Evolutionary conservation across 35 echinoderm and acorn worm genomes (phyloP).

Genomic region (Hemicentrotus pulcherrimus): DNA sequence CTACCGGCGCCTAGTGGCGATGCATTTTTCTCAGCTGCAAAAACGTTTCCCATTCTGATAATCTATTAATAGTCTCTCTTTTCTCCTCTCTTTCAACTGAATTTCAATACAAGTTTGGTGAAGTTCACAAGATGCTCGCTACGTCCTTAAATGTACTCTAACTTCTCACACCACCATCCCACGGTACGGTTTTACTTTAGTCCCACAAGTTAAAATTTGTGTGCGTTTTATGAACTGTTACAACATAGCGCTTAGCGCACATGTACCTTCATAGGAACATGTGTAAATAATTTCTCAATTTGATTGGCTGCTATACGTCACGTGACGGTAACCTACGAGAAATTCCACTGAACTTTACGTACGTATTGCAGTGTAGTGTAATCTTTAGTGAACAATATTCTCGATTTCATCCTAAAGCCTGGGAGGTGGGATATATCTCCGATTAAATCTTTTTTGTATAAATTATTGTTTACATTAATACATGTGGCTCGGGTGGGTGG

Average conservation of each 20-base stretch:
- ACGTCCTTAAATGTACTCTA: neutral
- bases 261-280: neutral
- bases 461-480: too few species aligned
- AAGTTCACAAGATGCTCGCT: neutral
- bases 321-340: neutral
- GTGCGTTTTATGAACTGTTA: neutral
- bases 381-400: too few species aligned
- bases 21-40: constrained; percentile 56
- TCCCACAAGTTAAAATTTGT: neutral
- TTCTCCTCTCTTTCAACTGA: neutral
- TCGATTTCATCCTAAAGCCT: too few species aligned
- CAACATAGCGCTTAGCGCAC: neutral
- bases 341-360: too few species aligned
- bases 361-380: too few species aligned
- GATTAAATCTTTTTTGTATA: too few species aligned
- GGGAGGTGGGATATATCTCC: too few species aligned
- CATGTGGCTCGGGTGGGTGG: too few species aligned
- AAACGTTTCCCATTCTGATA: constrained; percentile 59
- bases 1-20: neutral
- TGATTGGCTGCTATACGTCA: neutral
- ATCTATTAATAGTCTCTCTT: neutral
- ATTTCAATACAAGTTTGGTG: neutral
- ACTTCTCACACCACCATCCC: neutral
- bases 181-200: neutral
- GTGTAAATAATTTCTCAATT: neutral